phyloP scores from a whole-genome alignment of 2,888 invertebrate species.

The Diplolepis rosae region DNA sequence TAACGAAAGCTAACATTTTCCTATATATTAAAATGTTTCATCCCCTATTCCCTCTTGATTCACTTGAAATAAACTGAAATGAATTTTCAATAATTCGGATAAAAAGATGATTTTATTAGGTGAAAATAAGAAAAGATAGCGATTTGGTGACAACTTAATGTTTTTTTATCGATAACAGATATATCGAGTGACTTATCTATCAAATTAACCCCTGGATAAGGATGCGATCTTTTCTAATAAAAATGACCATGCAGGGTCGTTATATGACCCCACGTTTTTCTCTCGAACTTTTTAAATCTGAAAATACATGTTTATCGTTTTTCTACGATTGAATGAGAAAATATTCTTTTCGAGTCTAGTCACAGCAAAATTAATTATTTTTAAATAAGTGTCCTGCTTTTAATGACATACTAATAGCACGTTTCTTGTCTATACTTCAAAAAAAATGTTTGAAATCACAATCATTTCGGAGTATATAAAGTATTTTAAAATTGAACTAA shows the following conservation, averaged over 20 bases:
- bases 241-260: constrained; percentile 2
- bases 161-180: not conserved
- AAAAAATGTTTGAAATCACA: no score
- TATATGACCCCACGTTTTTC: constrained; percentile 19
- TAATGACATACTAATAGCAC: no score
- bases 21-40: no score
- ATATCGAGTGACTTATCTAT: constrained; percentile 5
- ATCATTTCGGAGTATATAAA: no score
- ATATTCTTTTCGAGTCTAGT: not conserved
- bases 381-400: no score
- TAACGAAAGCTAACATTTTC: no score
- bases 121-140: not conserved
- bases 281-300: not conserved
- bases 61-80: no score
- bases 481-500: no score
- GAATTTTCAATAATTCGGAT: no score
- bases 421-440: no score
- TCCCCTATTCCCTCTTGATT: no score
- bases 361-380: not conserved
- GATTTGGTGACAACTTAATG: not conserved
- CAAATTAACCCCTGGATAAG: constrained; percentile 20
- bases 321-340: not conserved
- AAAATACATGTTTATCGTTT: not conserved
- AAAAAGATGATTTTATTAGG: no score
- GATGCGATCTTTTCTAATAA: constrained; percentile 21